Evolutionary conservation across 1,140 invertebrate species (phyloP).

Genomic region (Pristionchus pacificus): DNA sequence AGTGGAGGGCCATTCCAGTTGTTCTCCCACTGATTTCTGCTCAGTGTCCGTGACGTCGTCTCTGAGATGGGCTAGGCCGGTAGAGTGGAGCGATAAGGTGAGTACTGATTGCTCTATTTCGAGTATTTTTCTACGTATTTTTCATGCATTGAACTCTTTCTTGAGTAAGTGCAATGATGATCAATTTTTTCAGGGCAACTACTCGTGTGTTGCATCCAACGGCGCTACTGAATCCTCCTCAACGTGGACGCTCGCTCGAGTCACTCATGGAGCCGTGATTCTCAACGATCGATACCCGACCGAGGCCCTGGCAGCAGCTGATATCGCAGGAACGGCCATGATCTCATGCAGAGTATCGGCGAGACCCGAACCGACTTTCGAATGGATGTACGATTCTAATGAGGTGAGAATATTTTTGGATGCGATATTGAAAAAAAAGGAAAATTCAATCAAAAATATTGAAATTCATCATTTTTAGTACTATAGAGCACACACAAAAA

Average conservation of each 20-base stretch:
- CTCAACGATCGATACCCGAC: constrained; percentile 27
- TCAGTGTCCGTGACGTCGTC: constrained; percentile 15
- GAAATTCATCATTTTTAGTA: too few relatives aligned
- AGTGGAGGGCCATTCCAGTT: background rate
- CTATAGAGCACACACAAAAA: too few relatives aligned
- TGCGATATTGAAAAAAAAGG: too few relatives aligned
- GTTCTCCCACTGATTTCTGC: constrained; percentile 12
- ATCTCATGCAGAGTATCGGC: constrained; percentile 24
- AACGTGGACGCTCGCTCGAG: constrained; percentile 18
- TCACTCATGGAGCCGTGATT: constrained; percentile 24
- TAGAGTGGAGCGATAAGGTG: constrained; percentile 27
- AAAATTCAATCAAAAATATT: too few relatives aligned
- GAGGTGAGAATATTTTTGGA: background rate
- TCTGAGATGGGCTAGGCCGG: constrained; percentile 3
- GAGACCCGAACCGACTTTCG: constrained; percentile 21
- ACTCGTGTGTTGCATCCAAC: constrained; percentile 6
- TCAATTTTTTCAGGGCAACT: constrained; percentile 13
- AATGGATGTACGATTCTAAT: constrained; percentile 21
- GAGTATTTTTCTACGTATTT: too few relatives aligned
- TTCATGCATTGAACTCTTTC: too few relatives aligned
- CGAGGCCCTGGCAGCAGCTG: constrained; percentile 19
- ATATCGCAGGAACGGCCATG: constrained; percentile 20
- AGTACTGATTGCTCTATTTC: background rate
- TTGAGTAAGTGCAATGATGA: too few relatives aligned
- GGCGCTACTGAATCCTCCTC: constrained; percentile 1